These are phyloP conservation scores for Whitmania pigra DNA, from an alignment of 1,140 invertebrate genomes.

Conservation along the genomic window DNA sequence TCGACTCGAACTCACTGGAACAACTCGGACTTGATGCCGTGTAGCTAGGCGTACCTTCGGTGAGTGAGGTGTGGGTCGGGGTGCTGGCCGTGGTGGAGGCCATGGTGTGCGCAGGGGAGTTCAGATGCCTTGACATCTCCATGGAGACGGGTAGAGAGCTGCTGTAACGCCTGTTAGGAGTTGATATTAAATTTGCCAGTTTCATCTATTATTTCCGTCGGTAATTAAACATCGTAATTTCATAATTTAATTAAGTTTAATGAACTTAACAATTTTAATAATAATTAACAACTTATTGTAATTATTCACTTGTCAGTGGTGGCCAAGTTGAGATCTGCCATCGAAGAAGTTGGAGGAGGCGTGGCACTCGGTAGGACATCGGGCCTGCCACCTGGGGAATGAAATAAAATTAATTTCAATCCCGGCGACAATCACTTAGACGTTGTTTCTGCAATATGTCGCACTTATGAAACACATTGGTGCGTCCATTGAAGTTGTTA, in stretches of 20 bases:
- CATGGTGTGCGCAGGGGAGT: slow-evolving; percentile 6
- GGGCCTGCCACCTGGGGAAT: slow-evolving; percentile 1
- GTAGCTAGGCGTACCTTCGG: slow-evolving; percentile 86
- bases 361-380: slow-evolving; percentile 20
- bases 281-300: not conserved
- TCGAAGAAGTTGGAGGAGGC: slow-evolving; percentile 18
- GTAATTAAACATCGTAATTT: not conserved
- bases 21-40: slow-evolving; percentile 69
- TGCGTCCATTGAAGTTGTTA: no score
- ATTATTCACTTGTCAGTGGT: not conserved
- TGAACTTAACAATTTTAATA: not conserved
- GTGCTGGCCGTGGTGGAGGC: slow-evolving; percentile 47
- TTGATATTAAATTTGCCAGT: no score
- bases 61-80: slow-evolving; percentile 72
- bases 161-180: not conserved
- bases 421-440: no score
- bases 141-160: not conserved
- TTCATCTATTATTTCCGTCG: no score
- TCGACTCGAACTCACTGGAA: slow-evolving; percentile 32
- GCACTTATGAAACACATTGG: no score
- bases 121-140: slow-evolving; percentile 11
- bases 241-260: not conserved
- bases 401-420: not conserved
- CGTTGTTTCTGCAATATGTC: no score
- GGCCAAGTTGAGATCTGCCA: slow-evolving; percentile 15